These are phyloP conservation scores for Meloidogyne floridensis DNA, from an alignment of 1,140 invertebrate genomes.

Conservation along the genomic window DNA sequence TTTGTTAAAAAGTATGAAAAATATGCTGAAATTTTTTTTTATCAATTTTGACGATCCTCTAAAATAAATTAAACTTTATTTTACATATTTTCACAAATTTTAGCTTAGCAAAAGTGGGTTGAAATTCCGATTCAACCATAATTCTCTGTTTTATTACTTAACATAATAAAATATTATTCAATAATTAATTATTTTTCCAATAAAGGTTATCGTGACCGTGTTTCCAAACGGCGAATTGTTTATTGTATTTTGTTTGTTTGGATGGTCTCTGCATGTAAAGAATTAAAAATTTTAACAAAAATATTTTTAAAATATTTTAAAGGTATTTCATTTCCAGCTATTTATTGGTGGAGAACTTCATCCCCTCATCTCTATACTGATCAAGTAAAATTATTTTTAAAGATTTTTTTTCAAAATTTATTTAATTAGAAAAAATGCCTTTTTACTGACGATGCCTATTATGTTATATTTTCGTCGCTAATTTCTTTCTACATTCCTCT, in stretches of 20 bases:
- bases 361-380: slow-evolving; percentile 63
- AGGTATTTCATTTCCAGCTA: slow-evolving; percentile 64
- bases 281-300: slow-evolving; percentile 20
- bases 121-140: too few species aligned
- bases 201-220: slow-evolving; percentile 57
- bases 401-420: too few species aligned
- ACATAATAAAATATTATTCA: too few species aligned
- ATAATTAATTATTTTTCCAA: neutral
- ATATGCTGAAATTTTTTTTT: too few species aligned
- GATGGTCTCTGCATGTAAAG: slow-evolving; percentile 62
- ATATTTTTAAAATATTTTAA: slow-evolving; percentile 33
- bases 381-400: slow-evolving; percentile 37
- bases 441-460: slow-evolving; percentile 61
- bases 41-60: too few species aligned
- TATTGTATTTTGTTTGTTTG: slow-evolving; percentile 61
- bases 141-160: too few species aligned
- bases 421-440: slow-evolving; percentile 51
- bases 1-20: too few species aligned
- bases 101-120: too few species aligned
- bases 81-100: too few species aligned
- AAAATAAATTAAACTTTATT: too few species aligned
- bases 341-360: slow-evolving; percentile 60
- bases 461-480: slow-evolving; percentile 62
- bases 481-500: slow-evolving; percentile 65
- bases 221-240: slow-evolving; percentile 59